Percentiles rank a stretch among this genome's conserved stretches.
phyloP scores from a whole-genome alignment of 2,888 invertebrate species.

The Oegoconia quadripuncta region DNA sequence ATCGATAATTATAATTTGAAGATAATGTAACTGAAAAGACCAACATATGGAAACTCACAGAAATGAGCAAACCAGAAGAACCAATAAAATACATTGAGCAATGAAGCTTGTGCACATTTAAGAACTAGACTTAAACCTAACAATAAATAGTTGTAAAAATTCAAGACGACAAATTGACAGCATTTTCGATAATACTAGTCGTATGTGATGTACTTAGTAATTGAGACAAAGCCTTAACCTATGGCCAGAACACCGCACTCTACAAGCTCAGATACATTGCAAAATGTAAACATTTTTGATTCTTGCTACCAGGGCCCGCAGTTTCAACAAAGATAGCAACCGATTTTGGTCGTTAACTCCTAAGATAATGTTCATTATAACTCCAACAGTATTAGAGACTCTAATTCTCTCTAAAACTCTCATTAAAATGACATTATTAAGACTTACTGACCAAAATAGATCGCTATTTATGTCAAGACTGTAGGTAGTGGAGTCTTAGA shows the following conservation, averaged over 20 bases:
- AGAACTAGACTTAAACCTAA: slow-evolving; percentile 49
- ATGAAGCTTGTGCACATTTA: slow-evolving; percentile 45
- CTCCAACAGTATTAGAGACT: too few relatives aligned
- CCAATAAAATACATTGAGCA: slow-evolving; percentile 41
- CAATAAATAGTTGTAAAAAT: slow-evolving; percentile 57
- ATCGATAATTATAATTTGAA: too few relatives aligned
- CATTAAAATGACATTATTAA: too few relatives aligned
- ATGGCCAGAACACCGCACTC: slow-evolving; percentile 48
- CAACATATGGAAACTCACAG: too few relatives aligned
- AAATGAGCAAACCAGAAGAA: too few relatives aligned
- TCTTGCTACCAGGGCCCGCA: background rate
- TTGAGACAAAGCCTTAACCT: slow-evolving; percentile 65
- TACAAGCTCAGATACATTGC: slow-evolving; percentile 24
- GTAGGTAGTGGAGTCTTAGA: too few relatives aligned
- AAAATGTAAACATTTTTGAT: background rate
- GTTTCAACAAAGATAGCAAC: background rate
- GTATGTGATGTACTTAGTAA: slow-evolving; percentile 46
- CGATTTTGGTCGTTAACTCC: background rate
- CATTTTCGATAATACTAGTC: slow-evolving; percentile 63
- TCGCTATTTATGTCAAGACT: too few relatives aligned
- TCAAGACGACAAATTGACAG: slow-evolving; percentile 74
- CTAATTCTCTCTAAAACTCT: too few relatives aligned
- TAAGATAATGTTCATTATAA: too few relatives aligned
- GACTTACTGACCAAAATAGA: too few relatives aligned
- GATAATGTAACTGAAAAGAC: too few relatives aligned